Base-by-base conservation (phyloP, 2,888 invertebrate genomes). In the Chloromyia formosa region DNA sequence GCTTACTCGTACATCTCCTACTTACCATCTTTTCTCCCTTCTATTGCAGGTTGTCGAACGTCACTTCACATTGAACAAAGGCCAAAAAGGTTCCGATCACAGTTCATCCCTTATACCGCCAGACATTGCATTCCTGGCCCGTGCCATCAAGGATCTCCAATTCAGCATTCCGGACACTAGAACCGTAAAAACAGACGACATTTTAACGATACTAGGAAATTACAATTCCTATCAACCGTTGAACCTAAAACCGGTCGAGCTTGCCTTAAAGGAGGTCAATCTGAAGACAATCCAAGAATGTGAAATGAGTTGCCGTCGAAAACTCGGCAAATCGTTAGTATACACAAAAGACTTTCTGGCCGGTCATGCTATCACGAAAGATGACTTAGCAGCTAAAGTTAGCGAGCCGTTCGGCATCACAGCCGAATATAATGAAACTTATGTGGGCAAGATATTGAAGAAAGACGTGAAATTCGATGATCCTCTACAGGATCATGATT, bases 51-150 rank as follows among this genome's bases (percentile, higher is more conserved):
- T 94, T 40, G 85, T 94, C 77, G 94, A 94, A 83, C 89, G 93
- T 76, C 94, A 94, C 82, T 89, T 94, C 79, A 94, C 94, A 0
- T 82, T 94, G 73, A 90, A 93, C 82, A 92, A 92, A 82, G 83
- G 81, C 1, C 89, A 89, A 86, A 94, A 93, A 84, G 94, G 94
- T 0, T 92, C 92, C 0, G 94, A 94, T 83, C 94, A 94, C 82
- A 86, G 87, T 68, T 92, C 92, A 82, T 94, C 94, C 0, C 84
- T 94, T 49, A 88, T 90, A 40, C 93, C 93, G 0, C 16, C 82
- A 0, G 92, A 94, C 85, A 88, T 94, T 77, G 18, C 66, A 5
- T 14, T 10, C 2, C 49, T 73, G 1, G 61, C 45, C n/a, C 42
- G 58, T 10, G 23, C 61, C 4, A 61, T 73, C 16, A 60, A 61